phyloP scores from a whole-genome alignment of 2,113 vertebrate genomes.

The Ciconia stormi region DNA sequence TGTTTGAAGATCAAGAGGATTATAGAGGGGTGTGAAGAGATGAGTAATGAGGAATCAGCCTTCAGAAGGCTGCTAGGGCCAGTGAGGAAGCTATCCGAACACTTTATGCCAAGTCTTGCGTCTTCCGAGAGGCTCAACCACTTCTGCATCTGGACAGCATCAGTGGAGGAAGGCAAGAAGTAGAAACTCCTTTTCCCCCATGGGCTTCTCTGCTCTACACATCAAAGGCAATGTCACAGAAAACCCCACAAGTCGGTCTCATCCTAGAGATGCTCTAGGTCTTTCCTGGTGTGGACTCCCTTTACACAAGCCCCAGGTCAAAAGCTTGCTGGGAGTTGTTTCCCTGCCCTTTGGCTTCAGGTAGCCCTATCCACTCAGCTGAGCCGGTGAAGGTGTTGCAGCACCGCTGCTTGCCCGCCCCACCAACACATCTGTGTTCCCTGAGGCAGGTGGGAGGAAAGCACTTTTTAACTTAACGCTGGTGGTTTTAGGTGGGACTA shows the following conservation, averaged over 20 bases:
- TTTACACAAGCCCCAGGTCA: neutral
- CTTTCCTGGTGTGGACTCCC: neutral
- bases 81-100: neutral
- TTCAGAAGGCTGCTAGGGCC: neutral
- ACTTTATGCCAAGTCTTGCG: neutral
- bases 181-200: neutral
- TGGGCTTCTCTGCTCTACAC: neutral
- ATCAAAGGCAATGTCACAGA: neutral
- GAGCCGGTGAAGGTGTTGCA: neutral
- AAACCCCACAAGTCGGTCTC: neutral
- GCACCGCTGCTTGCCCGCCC: accelerated
- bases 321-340: neutral
- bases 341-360: neutral
- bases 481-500: neutral
- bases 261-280: neutral
- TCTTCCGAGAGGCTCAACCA: neutral
- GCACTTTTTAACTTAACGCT: neutral
- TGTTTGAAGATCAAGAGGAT: neutral
- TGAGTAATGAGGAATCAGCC: neutral
- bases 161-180: neutral
- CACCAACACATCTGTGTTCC: neutral
- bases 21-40: neutral
- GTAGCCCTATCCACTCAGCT: accelerated
- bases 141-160: neutral
- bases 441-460: neutral